phyloP scores from a whole-genome alignment of 2,113 vertebrate species.

The Xiphias gladius region DNA sequence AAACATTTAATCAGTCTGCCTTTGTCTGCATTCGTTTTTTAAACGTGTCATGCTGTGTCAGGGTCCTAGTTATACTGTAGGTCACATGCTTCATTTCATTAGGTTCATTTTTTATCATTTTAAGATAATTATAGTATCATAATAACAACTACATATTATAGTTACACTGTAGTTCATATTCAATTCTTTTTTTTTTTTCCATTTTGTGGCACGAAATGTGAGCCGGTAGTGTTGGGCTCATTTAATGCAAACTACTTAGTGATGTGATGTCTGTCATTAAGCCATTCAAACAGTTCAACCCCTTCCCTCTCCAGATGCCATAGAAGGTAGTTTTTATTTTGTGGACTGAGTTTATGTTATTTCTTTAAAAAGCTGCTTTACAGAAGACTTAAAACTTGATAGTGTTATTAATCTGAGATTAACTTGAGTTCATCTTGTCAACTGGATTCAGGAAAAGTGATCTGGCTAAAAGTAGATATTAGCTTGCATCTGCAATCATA shows the following conservation, averaged over 20 bases:
- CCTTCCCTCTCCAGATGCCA: slow-evolving; percentile 33
- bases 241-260: slow-evolving; percentile 37
- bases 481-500: background rate
- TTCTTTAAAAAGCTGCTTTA: background rate
- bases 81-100: background rate
- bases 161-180: background rate
- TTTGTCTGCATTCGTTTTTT: background rate
- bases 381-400: background rate
- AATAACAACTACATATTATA: background rate
- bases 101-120: background rate
- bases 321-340: background rate
- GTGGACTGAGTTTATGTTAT: background rate
- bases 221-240: background rate
- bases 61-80: background rate
- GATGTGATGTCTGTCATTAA: slow-evolving; percentile 61
- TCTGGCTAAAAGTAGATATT: background rate
- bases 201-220: background rate
- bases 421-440: background rate
- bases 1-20: background rate
- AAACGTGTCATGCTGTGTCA: background rate
- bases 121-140: background rate
- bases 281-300: slow-evolving; percentile 59
- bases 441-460: background rate
- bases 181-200: background rate
- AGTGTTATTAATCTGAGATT: background rate